Conservation (phyloP, 2,888 invertebrate genomes). For the Suillia variegata region DNA sequence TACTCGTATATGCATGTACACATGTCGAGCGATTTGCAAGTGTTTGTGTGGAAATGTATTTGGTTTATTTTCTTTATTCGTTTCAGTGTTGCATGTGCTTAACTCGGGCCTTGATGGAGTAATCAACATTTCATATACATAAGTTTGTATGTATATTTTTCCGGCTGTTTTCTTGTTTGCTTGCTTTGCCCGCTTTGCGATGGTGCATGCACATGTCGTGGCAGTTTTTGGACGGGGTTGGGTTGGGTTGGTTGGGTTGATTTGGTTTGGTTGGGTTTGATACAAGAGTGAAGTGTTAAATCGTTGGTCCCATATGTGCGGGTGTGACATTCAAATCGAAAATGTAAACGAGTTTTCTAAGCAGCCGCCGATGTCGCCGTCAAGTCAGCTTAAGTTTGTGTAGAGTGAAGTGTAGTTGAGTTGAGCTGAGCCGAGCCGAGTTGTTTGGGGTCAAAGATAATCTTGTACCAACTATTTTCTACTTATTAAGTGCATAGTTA, state of each 20-base stretch:
- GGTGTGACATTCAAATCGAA: constrained; percentile 1
- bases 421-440: too few species aligned
- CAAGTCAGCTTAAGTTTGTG: background rate
- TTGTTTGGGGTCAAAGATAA: too few species aligned
- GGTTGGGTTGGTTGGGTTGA: too few species aligned
- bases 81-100: background rate
- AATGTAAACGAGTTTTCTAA: background rate
- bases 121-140: background rate
- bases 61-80: background rate
- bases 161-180: too few species aligned
- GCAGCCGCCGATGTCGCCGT: background rate
- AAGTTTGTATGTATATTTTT: background rate
- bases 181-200: too few species aligned
- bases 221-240: too few species aligned
- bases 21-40: background rate
- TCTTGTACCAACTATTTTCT: too few species aligned
- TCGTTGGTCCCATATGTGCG: constrained; percentile 3
- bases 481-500: too few species aligned
- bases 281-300: background rate
- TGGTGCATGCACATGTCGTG: too few species aligned
- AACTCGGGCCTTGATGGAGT: background rate
- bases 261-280: background rate
- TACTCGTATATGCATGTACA: background rate
- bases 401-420: background rate
- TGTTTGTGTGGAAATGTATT: background rate